These are phyloP conservation scores for Hirundo rustica DNA, from an alignment of 2,797 vertebrate genomes.

Conservation along the genomic window DNA sequence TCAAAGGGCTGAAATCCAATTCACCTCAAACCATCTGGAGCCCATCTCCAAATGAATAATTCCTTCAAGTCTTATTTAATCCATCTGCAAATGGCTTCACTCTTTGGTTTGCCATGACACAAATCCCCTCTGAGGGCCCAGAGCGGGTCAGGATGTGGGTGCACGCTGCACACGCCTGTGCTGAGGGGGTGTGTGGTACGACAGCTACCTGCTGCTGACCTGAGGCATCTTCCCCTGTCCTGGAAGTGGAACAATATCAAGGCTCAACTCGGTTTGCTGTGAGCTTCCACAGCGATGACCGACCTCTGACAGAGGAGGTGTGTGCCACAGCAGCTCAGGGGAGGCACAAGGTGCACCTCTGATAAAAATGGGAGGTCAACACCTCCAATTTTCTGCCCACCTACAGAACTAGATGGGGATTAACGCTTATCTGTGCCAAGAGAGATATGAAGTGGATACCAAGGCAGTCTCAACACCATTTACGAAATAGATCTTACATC, in stretches of 20 bases:
- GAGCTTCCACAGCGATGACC: neutral
- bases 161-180: fast-evolving
- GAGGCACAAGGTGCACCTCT: neutral
- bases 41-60: neutral
- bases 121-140: neutral
- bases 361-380: neutral
- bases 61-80: neutral
- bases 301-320: neutral
- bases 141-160: neutral
- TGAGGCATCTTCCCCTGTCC: neutral
- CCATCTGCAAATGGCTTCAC: neutral
- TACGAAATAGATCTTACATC: neutral
- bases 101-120: neutral
- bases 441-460: neutral
- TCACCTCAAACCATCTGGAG: neutral
- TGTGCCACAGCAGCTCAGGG: neutral
- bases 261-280: neutral
- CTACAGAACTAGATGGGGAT: neutral
- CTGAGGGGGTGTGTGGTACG: neutral
- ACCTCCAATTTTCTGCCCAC: neutral
- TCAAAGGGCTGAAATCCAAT: slow-evolving; percentile 10
- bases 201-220: neutral
- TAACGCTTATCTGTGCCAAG: neutral
- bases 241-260: neutral
- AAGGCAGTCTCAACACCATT: neutral